Base-by-base conservation (phyloP, 2,888 invertebrate species). In the Aradus depressus region DNA sequence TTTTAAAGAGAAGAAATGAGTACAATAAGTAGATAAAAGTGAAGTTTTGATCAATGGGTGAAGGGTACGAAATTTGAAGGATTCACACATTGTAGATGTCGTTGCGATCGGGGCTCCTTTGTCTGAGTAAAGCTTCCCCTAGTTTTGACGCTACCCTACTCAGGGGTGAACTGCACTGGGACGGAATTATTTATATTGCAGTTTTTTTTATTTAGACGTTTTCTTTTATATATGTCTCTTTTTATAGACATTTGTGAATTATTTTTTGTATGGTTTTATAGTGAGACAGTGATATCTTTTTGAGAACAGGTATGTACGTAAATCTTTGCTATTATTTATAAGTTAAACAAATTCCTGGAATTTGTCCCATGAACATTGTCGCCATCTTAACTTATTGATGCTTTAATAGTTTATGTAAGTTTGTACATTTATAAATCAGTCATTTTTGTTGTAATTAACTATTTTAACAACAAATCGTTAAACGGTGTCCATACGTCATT, bases 371-470 rank as follows among this genome's bases (percentile, higher is more conserved):
- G 32, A 49, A 39, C 48, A 53, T 52, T 56, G 56, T 56, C 56
- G 56, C 56, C 56, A 56, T 56, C 56, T 56, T 56, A 53, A 55
- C 53, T 55, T 55, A 55, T 55, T 51, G 55, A 55, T 48, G 55
- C 48, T 48, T 51, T 51, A 52, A 47, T 54, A 50, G 45, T 55
- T 55, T 51, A 52, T 49, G 39, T 51, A 19, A 23, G 25, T 51
- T 43, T 44, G 35, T 14, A 35, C 22, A 16, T 10, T 38, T n/a
- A 8, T 38, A n/a, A 16, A n/a, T 12, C 31, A 31, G 10, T 31
- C 10, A 25, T 44, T 22, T 44, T 44, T 44, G 21, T 26, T 2
- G 44, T 44, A 44, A 14, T 31, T n/a, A 14, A 28, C 28, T 44
- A 25, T 12, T 31, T 23, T 21, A 22, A n/a, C n/a, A n/a, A n/a